These are phyloP conservation scores for Brachystomella parvula DNA, from an alignment of 1,140 invertebrate species.

Conservation along the genomic window DNA sequence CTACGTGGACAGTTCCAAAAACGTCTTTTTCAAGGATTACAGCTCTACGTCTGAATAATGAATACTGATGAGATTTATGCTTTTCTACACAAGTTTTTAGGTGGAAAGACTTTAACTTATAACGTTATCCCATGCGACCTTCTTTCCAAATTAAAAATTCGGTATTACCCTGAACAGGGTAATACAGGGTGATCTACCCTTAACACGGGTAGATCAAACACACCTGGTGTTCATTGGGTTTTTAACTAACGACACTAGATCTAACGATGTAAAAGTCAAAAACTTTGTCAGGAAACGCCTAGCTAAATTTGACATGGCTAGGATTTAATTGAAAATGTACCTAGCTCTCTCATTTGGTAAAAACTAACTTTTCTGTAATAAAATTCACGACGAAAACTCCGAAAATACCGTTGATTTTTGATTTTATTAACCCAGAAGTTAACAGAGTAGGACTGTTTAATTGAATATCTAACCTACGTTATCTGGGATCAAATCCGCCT, in stretches of 20 bases:
- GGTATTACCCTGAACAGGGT: background rate
- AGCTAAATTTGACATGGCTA: background rate
- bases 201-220: background rate
- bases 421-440: too few relatives aligned
- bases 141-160: background rate
- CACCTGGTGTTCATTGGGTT: constrained; percentile 9
- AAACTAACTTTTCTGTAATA: background rate
- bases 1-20: constrained; percentile 15
- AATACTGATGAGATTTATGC: constrained; percentile 10
- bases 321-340: background rate
- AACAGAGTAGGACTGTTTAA: too few relatives aligned
- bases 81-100: background rate
- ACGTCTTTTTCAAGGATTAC: constrained; percentile 21
- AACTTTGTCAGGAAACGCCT: background rate
- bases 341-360: too few relatives aligned
- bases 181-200: constrained; percentile 1
- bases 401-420: background rate
- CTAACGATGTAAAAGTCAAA: background rate
- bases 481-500: background rate
- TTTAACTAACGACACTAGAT: background rate
- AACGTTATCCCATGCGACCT: constrained; percentile 5
- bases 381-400: background rate
- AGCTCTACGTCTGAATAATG: background rate
- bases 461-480: too few relatives aligned
- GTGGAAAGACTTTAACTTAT: background rate